Evolutionary conservation across 2,113 vertebrate genomes (phyloP).

Genomic region (Strigops habroptila): DNA sequence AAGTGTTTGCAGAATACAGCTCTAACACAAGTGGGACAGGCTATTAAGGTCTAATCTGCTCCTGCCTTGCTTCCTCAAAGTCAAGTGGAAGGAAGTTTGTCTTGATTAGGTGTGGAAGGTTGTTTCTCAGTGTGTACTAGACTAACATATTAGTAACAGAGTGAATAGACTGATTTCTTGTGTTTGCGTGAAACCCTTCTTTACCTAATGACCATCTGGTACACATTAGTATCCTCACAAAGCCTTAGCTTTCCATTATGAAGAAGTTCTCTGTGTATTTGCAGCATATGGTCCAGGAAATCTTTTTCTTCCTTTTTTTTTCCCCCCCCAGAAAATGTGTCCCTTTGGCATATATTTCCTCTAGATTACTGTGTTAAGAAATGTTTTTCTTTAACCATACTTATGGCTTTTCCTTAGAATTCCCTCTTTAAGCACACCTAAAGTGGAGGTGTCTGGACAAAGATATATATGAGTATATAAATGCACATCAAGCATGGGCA

Average conservation of each 20-base stretch:
- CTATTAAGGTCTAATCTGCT: background rate
- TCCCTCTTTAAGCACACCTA: constrained; percentile 58
- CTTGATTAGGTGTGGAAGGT: constrained; percentile 36
- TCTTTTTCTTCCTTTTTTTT: background rate
- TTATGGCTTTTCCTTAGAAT: constrained; percentile 61
- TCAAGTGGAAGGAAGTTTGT: constrained; percentile 29
- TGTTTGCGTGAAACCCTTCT: constrained; percentile 46
- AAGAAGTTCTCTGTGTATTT: constrained; percentile 64
- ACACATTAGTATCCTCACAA: constrained; percentile 64
- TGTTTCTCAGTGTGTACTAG: constrained; percentile 22
- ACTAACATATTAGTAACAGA: constrained; percentile 42
- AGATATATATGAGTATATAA: constrained; percentile 11
- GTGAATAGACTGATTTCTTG: constrained; percentile 45
- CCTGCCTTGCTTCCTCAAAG: background rate
- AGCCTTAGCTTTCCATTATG: constrained; percentile 65
- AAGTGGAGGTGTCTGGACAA: constrained; percentile 37
- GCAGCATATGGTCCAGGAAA: constrained; percentile 66
- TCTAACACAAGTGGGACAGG: background rate
- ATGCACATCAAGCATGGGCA: constrained; percentile 43
- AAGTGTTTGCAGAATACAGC: background rate
- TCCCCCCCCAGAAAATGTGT: constrained; percentile 12
- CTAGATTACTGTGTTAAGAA: constrained; percentile 70
- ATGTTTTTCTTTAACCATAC: constrained; percentile 59
- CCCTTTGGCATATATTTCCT: constrained; percentile 67
- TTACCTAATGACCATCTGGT: constrained; percentile 72